Percentiles rank a stretch among this genome's conserved stretches.
Evolutionary conservation across 1,140 invertebrate genomes (phyloP).

Genomic region (Anadara kagoshimensis): DNA sequence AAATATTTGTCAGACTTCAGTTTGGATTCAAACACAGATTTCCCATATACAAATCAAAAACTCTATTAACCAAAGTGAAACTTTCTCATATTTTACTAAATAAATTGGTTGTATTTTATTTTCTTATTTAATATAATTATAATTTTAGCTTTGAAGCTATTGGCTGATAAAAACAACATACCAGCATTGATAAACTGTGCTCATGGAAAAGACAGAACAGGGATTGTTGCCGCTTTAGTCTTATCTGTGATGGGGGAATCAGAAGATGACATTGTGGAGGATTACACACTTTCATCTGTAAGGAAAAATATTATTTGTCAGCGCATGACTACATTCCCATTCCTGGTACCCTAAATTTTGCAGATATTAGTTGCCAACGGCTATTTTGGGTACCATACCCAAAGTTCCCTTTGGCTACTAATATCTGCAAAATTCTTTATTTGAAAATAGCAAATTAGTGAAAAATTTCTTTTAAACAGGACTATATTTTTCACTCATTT

Average conservation of each 20-base stretch:
- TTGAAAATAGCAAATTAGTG: too few relatives aligned
- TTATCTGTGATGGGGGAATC: constrained; percentile 59
- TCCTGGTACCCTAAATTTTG: background rate
- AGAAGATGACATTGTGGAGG: constrained; percentile 56
- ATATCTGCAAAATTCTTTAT: too few relatives aligned
- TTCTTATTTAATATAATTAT: background rate
- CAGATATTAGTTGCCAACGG: background rate
- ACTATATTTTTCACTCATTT: too few relatives aligned
- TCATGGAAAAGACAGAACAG: constrained; percentile 68
- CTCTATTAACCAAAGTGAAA: too few relatives aligned
- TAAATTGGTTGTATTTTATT: background rate
- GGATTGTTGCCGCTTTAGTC: constrained; percentile 65
- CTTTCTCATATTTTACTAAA: too few relatives aligned
- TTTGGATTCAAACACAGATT: too few relatives aligned
- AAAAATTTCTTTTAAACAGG: too few relatives aligned
- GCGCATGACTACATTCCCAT: background rate
- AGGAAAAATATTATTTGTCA: constrained; percentile 4
- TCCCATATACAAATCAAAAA: too few relatives aligned
- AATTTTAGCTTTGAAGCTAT: constrained; percentile 60
- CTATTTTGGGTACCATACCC: background rate
- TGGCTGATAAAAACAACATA: constrained; percentile 52
- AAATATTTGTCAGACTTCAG: too few relatives aligned
- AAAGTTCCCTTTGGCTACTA: too few relatives aligned
- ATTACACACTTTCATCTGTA: constrained; percentile 65
- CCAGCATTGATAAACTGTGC: constrained; percentile 68